These are phyloP conservation scores for Neocrepidodera transversa DNA, from an alignment of 2,888 invertebrate species.

Conservation along the genomic window DNA sequence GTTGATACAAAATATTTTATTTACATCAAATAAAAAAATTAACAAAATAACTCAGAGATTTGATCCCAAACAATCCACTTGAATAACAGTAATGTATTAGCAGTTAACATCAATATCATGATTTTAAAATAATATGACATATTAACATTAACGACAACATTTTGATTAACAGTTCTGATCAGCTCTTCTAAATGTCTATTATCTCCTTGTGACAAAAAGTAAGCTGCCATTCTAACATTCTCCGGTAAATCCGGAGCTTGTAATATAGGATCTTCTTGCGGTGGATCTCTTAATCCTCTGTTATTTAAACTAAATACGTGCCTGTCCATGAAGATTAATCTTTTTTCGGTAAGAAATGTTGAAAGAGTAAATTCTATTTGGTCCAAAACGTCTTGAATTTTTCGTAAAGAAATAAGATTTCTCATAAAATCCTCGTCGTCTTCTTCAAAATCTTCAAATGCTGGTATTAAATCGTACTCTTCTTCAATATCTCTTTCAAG, in stretches of 20 bases:
- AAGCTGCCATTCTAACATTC: conserved; percentile 30
- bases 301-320: conserved; percentile 30
- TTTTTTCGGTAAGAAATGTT: conserved; percentile 22
- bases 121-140: conserved; percentile 48
- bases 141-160: conserved; percentile 45
- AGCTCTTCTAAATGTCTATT: conserved; percentile 41
- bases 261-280: not conserved
- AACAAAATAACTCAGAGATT: conserved; percentile 10
- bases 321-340: conserved; percentile 23
- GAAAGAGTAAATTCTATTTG: conserved; percentile 20
- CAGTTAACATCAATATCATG: conserved; percentile 45
- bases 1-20: too few species aligned
- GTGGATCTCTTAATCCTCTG: conserved; percentile 11
- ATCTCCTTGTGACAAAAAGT: conserved; percentile 42
- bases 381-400: conserved; percentile 24
- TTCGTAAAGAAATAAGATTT: conserved; percentile 11
- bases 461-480: conserved; percentile 18
- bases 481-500: conserved; percentile 17
- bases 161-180: conserved; percentile 40
- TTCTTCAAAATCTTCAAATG: not conserved
- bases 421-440: not conserved
- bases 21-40: too few species aligned
- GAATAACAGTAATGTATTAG: conserved; percentile 45
- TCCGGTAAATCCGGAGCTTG: conserved; percentile 24
- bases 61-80: conserved; percentile 45